Conservation (phyloP, 2,113 vertebrate genomes). For the Chrysochloris asiatica region DNA sequence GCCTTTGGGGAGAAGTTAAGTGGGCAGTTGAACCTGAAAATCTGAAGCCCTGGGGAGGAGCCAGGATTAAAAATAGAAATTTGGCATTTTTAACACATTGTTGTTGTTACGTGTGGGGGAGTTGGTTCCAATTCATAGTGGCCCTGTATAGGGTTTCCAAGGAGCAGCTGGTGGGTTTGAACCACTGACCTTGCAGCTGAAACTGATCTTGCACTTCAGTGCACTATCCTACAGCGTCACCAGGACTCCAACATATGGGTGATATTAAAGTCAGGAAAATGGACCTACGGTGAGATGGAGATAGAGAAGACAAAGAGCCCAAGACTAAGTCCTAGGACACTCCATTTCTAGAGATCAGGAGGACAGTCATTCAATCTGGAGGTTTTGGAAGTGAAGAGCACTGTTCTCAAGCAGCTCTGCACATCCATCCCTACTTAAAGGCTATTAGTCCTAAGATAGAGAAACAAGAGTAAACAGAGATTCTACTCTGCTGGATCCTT, state of each 20-base stretch:
- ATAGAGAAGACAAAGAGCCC: too few species aligned
- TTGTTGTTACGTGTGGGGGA: too few species aligned
- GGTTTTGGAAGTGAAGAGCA: not conserved
- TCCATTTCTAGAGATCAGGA: conserved; percentile 1
- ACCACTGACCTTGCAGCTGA: too few species aligned
- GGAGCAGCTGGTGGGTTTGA: too few species aligned
- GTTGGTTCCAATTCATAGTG: too few species aligned
- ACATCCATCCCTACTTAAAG: not conserved
- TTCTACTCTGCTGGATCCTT: conserved; percentile 21
- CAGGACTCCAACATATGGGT: too few species aligned
- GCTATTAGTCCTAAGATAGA: not conserved
- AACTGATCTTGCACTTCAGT: too few species aligned
- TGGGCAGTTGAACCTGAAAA: not conserved
- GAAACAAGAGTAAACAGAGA: not conserved
- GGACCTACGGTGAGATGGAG: not conserved
- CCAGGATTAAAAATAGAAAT: not conserved
- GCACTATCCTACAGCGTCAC: too few species aligned
- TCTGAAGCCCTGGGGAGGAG: not conserved
- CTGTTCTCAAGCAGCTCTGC: conserved; percentile 35
- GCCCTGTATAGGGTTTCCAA: too few species aligned
- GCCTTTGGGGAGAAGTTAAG: not conserved
- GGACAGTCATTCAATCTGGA: not conserved
- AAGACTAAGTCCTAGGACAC: too few species aligned
- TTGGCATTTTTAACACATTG: not conserved
- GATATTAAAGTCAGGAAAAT: not conserved